Evolutionary conservation across 1,140 invertebrate species (phyloP).

Genomic region (Caerostris darwini): DNA sequence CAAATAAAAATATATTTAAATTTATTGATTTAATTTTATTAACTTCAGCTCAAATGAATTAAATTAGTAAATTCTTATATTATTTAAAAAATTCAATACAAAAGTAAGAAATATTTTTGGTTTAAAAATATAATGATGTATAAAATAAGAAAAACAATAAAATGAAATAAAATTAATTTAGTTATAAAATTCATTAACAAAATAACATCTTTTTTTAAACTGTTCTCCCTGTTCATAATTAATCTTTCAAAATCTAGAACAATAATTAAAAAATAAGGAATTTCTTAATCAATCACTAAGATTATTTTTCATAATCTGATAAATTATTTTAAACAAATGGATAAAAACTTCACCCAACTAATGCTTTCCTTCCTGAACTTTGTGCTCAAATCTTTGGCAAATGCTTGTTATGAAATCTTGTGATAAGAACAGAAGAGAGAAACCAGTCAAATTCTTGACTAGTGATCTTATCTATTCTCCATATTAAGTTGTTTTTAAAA

Average conservation of each 20-base stretch:
- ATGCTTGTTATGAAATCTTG: slow-evolving; percentile 66
- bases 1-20: too few species aligned
- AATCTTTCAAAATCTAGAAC: background rate
- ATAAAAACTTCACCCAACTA: slow-evolving; percentile 1
- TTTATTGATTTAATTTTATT: too few species aligned
- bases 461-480: slow-evolving; percentile 44
- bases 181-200: background rate
- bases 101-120: too few species aligned
- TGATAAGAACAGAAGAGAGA: slow-evolving; percentile 65
- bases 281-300: background rate
- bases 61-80: too few species aligned
- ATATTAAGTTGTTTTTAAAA: background rate
- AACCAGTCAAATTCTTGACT: slow-evolving; percentile 39
- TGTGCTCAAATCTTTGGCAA: slow-evolving; percentile 48
- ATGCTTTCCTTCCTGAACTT: slow-evolving; percentile 48
- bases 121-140: background rate
- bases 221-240: background rate
- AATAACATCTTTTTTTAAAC: background rate
- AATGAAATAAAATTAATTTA: background rate
- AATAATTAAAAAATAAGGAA: background rate
- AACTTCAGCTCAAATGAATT: too few species aligned
- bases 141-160: background rate
- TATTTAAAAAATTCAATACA: too few species aligned
- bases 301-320: slow-evolving; percentile 23
- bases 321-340: slow-evolving; percentile 30